These are phyloP conservation scores for Scaptomyza caliginosa DNA, from an alignment of 2,888 invertebrate genomes.

Conservation along the genomic window DNA sequence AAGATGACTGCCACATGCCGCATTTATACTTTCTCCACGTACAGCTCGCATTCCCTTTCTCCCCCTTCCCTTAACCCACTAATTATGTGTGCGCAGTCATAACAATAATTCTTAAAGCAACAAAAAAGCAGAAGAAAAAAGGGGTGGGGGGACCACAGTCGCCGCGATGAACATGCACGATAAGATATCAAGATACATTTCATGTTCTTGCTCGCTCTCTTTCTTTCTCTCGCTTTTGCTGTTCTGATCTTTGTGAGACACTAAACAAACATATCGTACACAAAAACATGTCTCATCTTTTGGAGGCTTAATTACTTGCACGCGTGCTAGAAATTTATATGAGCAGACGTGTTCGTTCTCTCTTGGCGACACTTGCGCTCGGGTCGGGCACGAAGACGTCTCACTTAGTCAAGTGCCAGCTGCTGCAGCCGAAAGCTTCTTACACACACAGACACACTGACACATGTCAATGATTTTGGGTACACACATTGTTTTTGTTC, in stretches of 20 bases:
- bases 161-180: constrained; percentile 65
- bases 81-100: constrained; percentile 58
- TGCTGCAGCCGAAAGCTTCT: constrained; percentile 31
- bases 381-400: constrained; percentile 33
- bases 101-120: constrained; percentile 58
- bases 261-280: neutral
- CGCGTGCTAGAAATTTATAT: constrained; percentile 78
- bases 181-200: constrained; percentile 67
- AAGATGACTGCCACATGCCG: constrained; percentile 29
- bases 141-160: constrained; percentile 17
- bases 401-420: constrained; percentile 41
- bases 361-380: constrained; percentile 54
- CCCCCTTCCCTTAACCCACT: constrained; percentile 1
- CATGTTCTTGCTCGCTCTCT: constrained; percentile 6
- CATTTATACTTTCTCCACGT: constrained; percentile 55
- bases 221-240: constrained; percentile 5
- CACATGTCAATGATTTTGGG: neutral
- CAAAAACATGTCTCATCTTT: constrained; percentile 71
- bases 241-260: constrained; percentile 20
- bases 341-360: constrained; percentile 29
- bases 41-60: neutral
- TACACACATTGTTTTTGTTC: neutral
- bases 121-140: neutral
- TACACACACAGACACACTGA: neutral
- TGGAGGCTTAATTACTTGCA: constrained; percentile 74